Base-by-base conservation (phyloP, 2,797 vertebrate species). In the Rallus crepitans region DNA sequence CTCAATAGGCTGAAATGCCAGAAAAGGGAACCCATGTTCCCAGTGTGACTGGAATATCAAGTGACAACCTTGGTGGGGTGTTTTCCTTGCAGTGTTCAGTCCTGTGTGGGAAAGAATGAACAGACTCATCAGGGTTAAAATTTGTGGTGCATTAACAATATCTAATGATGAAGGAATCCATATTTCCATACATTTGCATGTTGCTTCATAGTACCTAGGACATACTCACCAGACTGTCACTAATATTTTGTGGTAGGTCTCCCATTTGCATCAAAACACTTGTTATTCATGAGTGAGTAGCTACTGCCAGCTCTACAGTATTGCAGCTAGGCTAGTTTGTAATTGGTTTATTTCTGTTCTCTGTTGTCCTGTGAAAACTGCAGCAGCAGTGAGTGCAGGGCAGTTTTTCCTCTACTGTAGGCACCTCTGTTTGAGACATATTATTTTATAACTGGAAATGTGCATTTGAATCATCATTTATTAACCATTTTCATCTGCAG, bases 11-110 rank as follows among this genome's bases (percentile, higher is more conserved):
- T 96, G 95, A 96, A 97, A 93, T 97, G 95, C 90, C 92, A 92
- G 90, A 82, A 90, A 92, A 95, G 78, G 77, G 85, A 96, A 97
- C 87, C 88, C 83, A 81, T 65, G 59, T 95, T 85, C 90, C 66
- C 64, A 60, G 28, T 76, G 77, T 97, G 96, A 97, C 78, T 96
- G 52, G 96, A 97, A 97, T 97, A 93, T 89, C 94, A 97, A 97
- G 78, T 93, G 65, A 87, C 82, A 89, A n/a, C 33, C 52, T 76
- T 75, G 60, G 71, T 89, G 48, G 59, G 25, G 71, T 76, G 30
- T 83, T 92, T 68, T 59, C 66, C 61, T 92, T 4, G 1, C 71
- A n/a, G 42, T 81, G 24, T 78, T 96, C 63, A 61, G 27, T 50
- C 33, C 52, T 86, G 33, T 81, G 63, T 81, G 86, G 53, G 73